Percentiles rank a stretch among this genome's conserved stretches.
Conservation (phyloP, 2,888 invertebrate species). For the Torymus auratus region DNA sequence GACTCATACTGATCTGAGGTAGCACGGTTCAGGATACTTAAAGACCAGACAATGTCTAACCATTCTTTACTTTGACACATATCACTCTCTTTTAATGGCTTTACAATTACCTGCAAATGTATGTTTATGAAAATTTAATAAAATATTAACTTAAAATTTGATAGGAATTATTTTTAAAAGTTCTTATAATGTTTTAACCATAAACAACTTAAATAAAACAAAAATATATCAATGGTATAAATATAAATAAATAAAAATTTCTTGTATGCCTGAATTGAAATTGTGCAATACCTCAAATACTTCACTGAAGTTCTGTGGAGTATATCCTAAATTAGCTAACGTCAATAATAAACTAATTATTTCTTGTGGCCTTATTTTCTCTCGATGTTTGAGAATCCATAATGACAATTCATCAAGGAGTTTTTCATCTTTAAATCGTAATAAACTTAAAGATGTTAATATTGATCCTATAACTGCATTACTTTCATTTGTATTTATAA, state of each 20-base stretch:
- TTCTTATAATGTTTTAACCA: no score
- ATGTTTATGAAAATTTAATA: not conserved
- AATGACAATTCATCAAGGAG: constrained; percentile 81
- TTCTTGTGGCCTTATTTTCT: constrained; percentile 82
- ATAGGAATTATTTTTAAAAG: no score
- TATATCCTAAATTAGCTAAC: constrained; percentile 82
- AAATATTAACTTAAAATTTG: not conserved
- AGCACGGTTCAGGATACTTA: constrained; percentile 81
- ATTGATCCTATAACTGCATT: constrained; percentile 85
- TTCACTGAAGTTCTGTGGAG: constrained; percentile 78
- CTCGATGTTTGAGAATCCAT: constrained; percentile 80
- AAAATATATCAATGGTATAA: no score
- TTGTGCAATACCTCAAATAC: constrained; percentile 74
- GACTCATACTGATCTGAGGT: constrained; percentile 80
- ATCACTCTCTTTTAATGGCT: constrained; percentile 80
- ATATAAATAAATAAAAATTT: no score
- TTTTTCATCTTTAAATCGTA: constrained; percentile 84
- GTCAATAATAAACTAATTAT: constrained; percentile 83
- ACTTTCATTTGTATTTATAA: constrained; percentile 74
- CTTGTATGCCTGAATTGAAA: not conserved
- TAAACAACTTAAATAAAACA: no score
- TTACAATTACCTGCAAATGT: constrained; percentile 63
- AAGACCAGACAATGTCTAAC: constrained; percentile 89
- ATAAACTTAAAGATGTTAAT: constrained; percentile 84
- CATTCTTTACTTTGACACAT: constrained; percentile 81